These are phyloP conservation scores for Eueremaeus valkanovi DNA, from an alignment of 2,888 invertebrate species.

Conservation along the genomic window DNA sequence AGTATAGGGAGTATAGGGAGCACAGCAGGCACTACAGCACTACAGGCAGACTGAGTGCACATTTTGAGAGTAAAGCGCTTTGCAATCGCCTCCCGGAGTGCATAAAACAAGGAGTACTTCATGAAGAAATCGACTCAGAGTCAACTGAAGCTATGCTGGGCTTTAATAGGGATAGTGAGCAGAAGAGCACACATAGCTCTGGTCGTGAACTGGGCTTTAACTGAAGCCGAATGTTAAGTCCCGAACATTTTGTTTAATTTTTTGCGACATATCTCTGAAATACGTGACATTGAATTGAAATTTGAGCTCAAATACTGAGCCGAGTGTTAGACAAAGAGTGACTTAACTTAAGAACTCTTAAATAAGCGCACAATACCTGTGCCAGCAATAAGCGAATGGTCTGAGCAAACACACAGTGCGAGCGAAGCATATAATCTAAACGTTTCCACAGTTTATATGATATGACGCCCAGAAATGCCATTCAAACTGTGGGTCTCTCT, in stretches of 20 bases:
- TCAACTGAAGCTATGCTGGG: not conserved
- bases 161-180: not conserved
- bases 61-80: not conserved
- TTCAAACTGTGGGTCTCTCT: not conserved
- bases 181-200: not conserved
- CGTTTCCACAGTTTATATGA: not conserved
- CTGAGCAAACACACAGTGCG: not conserved
- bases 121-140: not conserved
- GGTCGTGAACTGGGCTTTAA: not conserved
- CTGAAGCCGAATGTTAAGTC: not conserved
- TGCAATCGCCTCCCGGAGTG: not conserved
- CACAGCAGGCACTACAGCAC: too few species aligned
- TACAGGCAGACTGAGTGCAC: too few species aligned
- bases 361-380: not conserved
- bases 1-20: too few species aligned
- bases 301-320: not conserved
- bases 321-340: too few species aligned
- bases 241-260: not conserved
- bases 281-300: slow-evolving; percentile 15
- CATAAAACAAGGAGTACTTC: slow-evolving; percentile 7
- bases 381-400: not conserved
- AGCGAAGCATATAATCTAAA: not conserved
- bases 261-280: not conserved
- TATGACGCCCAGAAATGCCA: not conserved
- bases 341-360: not conserved